Base-by-base conservation (phyloP, 2,113 vertebrate species). In the Chascanopsetta lugubris region DNA sequence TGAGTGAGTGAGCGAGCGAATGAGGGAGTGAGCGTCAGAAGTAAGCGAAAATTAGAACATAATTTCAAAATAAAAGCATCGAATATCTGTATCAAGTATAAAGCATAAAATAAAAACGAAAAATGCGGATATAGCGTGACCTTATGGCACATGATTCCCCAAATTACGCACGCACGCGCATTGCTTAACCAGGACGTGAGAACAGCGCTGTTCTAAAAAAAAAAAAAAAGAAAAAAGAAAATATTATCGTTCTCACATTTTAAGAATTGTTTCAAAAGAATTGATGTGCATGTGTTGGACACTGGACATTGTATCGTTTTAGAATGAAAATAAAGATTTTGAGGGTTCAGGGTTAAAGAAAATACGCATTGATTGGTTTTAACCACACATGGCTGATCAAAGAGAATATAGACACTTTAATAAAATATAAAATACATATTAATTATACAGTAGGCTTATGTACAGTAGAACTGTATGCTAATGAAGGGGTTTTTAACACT, bases 351-450 rank as follows among this genome's bases (percentile, higher is more conserved):
- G 21, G 47, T 71, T 40, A 32, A n/a, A 17, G 42, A 65, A 66
- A 42, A 54, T 75, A 86, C 61, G 56, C 78, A 77, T 45, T 72
- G 77, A 87, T 64, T 69, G 62, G 65, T 59, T 72, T 87, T 84
- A 85, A 88, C 76, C 80, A 89, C 80, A 80, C 73, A 65, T n/a
- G 53, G 57, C 69, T 73, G 83, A 91, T 90, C 89, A 92, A 92
- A 91, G 85, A 72, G 88, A 92, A 92, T 92, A 88, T 75, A 90
- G 86, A 90, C 77, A 91, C 84, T 92, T 92, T 91, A 92, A 92
- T 93, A 85, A 90, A 92, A 91, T 88, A 88, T 89, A 82, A 74
- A 86, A 87, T 91, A 83, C 86, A 92, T 90, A 89, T 90, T 86
- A 78, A 92, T 88, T 77, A 79, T 89, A 90, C 87, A 90, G 84